Base-by-base conservation (phyloP, 1,140 invertebrate species). In the Achroia grisella region DNA sequence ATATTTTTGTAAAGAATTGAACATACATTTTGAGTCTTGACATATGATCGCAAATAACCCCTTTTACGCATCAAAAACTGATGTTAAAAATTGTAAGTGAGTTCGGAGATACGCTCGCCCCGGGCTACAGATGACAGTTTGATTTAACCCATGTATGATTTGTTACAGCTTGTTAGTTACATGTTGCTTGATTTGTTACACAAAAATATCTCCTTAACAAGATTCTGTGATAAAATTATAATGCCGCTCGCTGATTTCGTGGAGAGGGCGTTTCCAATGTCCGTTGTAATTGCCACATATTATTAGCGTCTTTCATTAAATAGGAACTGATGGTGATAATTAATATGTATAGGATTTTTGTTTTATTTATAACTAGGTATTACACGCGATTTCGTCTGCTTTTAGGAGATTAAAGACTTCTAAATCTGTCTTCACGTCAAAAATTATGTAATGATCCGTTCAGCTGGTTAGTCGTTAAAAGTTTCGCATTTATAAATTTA, bases 101-200 rank as follows among this genome's bases (percentile, higher is more conserved):
- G 13, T 17, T 37, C 13, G 31, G 39, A 30, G 36, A 41, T 10
- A 33, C 29, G 41, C 45, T 3, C 35, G 42, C 36, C 30, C 49
- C 48, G 42, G n/a, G 28, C 44, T 14, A 40, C 23, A 17, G 43
- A 35, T 59, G 66, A 70, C 62, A 59, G 57, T 45, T 59, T 63
- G 62, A 70, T 63, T 57, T 53, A 54, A 35, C 36, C 54, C 39
- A 10, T 28, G 17, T 45, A 56, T 70, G 60, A 71, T 71, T 67
- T 71, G 67, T 71, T 56, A 64, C 57, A 48, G 39, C 56, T 62
- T 58, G 54, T 69, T 62, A 52, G 41, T n/a, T n/a, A n/a, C 43
- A 35, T 47, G 53, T 54, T 56, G 43, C 42, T 12, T 57, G 51
- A 61, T 57, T 64, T 63, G 56, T 54, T 49, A 54, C 43, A 51